Evolutionary conservation across 2,797 vertebrate genomes (phyloP).

Genomic region (Harpia harpyja): DNA sequence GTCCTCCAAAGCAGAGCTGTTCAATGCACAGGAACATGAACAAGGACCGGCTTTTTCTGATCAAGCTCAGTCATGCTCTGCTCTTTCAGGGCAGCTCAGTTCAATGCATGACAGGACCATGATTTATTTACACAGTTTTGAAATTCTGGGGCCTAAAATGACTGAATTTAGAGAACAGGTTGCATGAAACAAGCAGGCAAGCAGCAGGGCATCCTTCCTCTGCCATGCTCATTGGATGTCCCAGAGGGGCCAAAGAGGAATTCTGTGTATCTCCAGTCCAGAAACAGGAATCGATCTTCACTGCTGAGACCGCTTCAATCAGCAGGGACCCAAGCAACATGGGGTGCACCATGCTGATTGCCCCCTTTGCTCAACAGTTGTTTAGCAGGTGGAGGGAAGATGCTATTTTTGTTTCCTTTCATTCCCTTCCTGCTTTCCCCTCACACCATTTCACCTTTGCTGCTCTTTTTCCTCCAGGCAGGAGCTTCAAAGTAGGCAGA

Average conservation of each 20-base stretch:
- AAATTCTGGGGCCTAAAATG: background rate
- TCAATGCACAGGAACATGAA: accelerated
- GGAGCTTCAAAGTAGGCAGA: background rate
- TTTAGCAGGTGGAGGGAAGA: background rate
- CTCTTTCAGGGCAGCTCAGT: background rate
- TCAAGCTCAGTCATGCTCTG: background rate
- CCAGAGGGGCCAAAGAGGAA: background rate
- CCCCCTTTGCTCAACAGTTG: background rate
- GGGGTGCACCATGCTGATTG: background rate
- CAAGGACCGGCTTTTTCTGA: background rate
- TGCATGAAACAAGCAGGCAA: background rate
- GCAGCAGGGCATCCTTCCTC: background rate
- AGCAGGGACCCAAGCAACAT: background rate
- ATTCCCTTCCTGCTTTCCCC: background rate
- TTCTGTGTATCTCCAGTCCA: background rate
- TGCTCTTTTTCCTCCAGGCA: background rate
- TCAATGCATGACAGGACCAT: background rate
- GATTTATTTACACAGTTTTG: background rate
- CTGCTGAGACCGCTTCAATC: background rate
- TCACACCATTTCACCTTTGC: background rate
- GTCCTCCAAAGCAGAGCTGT: background rate
- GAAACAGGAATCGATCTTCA: background rate
- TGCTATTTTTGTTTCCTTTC: background rate
- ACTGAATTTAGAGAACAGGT: background rate
- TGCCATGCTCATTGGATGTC: background rate